These are phyloP conservation scores for Halcyon chelicuti DNA, from an alignment of 2,797 vertebrate species.

Conservation along the genomic window DNA sequence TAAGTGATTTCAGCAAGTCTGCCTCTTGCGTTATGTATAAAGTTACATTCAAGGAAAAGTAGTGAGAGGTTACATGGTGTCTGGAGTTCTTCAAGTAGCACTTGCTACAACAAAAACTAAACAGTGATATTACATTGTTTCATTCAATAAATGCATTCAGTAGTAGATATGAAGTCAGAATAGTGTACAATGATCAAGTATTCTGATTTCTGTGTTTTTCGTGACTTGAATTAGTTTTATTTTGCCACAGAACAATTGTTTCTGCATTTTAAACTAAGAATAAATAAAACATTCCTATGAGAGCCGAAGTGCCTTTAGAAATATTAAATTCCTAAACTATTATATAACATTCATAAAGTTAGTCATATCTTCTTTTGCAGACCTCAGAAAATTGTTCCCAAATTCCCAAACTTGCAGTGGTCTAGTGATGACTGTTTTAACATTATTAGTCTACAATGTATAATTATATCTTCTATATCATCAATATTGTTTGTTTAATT, in stretches of 20 bases:
- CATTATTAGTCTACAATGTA: background rate
- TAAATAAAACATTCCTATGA: background rate
- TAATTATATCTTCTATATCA: background rate
- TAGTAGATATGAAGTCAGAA: background rate
- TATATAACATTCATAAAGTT: background rate
- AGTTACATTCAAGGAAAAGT: background rate
- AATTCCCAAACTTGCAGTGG: background rate
- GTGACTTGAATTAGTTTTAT: background rate
- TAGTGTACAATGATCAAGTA: rapidly evolving
- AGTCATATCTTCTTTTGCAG: background rate
- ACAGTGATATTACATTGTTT: background rate
- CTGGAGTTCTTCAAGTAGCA: background rate
- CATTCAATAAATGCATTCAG: background rate
- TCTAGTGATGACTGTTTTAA: background rate
- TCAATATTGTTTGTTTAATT: background rate
- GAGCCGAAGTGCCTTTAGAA: background rate
- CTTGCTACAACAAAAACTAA: background rate
- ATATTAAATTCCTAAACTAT: background rate
- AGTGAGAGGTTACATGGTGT: background rate
- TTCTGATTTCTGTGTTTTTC: background rate
- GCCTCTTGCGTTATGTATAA: background rate
- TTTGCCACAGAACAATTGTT: background rate
- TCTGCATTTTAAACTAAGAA: background rate
- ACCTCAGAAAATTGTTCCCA: background rate
- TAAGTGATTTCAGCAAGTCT: background rate